Conservation (phyloP, 2,113 vertebrate genomes). For the Xyrauchen texanus region DNA sequence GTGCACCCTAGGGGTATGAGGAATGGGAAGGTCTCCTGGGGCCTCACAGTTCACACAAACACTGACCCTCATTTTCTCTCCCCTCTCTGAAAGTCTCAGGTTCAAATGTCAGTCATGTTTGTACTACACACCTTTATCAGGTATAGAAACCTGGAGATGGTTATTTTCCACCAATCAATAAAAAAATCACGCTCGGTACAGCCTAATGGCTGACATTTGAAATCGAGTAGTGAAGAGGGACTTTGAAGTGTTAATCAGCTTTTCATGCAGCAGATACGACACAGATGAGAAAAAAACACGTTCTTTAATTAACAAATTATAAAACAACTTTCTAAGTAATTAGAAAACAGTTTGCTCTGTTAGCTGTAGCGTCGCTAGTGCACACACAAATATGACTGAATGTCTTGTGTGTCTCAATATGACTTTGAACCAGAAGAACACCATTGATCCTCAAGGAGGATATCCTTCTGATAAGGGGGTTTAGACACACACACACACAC, state of each 20-base stretch:
- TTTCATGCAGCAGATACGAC: not conserved
- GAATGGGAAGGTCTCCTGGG: too few relatives aligned
- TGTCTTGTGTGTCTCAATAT: not conserved
- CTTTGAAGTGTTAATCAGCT: slow-evolving; percentile 3
- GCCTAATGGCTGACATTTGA: not conserved
- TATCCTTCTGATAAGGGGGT: slow-evolving; percentile 38
- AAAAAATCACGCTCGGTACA: not conserved
- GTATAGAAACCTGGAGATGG: not conserved
- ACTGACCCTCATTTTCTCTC: too few relatives aligned
- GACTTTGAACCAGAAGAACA: slow-evolving; percentile 7
- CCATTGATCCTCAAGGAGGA: slow-evolving; percentile 37
- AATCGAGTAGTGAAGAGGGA: not conserved
- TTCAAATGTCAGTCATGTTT: not conserved
- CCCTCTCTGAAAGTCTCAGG: not conserved
- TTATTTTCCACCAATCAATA: slow-evolving; percentile 33
- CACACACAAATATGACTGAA: not conserved
- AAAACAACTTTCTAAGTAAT: slow-evolving; percentile 9
- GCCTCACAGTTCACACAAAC: too few relatives aligned
- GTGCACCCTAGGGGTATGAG: too few relatives aligned
- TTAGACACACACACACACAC: slow-evolving; percentile 27
- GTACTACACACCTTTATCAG: slow-evolving; percentile 29
- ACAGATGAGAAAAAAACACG: slow-evolving; percentile 5
- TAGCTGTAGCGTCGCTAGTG: not conserved
- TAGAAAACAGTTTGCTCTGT: slow-evolving; percentile 5
- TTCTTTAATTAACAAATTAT: slow-evolving; percentile 10